phyloP scores from a whole-genome alignment of 2,888 invertebrate species.

The Caenorhabditis angaria region DNA sequence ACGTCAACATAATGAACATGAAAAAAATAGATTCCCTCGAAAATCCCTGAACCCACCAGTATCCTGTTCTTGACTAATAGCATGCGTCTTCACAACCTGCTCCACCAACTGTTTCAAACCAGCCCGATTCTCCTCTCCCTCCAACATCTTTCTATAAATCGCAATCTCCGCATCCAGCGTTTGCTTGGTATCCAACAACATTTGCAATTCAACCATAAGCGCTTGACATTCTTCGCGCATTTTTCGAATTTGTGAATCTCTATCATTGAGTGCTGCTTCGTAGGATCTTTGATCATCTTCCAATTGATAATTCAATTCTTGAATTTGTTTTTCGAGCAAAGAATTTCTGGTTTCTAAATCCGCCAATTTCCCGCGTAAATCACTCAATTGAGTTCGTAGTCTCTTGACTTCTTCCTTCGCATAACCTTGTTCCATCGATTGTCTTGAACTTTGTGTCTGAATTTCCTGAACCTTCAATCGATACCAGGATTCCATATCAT shows the following conservation, averaged over 20 bases:
- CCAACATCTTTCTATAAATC: constrained; percentile 76
- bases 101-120: constrained; percentile 72
- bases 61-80: constrained; percentile 67
- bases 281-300: constrained; percentile 74
- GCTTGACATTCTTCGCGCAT: constrained; percentile 73
- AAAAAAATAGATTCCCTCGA: too few relatives aligned
- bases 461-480: constrained; percentile 76
- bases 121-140: constrained; percentile 75
- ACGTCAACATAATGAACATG: too few relatives aligned
- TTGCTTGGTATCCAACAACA: constrained; percentile 75
- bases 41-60: constrained; percentile 41
- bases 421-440: constrained; percentile 73
- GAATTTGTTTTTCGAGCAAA: constrained; percentile 75
- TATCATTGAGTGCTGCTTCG: constrained; percentile 73
- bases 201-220: constrained; percentile 73
- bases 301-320: constrained; percentile 74
- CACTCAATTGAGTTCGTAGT: constrained; percentile 73
- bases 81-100: constrained; percentile 72
- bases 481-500: constrained; percentile 75
- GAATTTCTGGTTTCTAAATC: constrained; percentile 75
- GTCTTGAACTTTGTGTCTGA: constrained; percentile 74
- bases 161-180: constrained; percentile 76
- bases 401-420: constrained; percentile 75
- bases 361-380: constrained; percentile 74
- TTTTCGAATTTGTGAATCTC: constrained; percentile 73